phyloP scores from a whole-genome alignment of 2,888 invertebrate genomes.

The Tetragnatha montana region DNA sequence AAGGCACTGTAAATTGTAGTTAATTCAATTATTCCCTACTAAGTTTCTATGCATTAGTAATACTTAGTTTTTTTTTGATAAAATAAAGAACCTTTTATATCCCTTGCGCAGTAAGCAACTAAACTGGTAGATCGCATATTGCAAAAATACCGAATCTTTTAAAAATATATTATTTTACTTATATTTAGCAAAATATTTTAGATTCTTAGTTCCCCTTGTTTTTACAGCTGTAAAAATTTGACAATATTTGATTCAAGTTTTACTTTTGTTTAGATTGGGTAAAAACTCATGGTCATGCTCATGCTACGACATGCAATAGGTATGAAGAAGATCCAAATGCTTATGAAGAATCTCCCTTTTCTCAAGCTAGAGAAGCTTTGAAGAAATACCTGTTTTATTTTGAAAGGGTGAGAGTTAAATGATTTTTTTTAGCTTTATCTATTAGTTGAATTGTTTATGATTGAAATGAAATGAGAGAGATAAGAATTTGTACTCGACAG shows the following conservation, averaged over 20 bases:
- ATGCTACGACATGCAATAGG: slow-evolving; percentile 98
- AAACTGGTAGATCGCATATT: too few species aligned
- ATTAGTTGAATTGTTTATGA: background rate
- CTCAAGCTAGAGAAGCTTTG: slow-evolving; percentile 94
- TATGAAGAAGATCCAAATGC: slow-evolving; percentile 99
- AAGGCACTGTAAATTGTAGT: too few species aligned
- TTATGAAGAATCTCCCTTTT: slow-evolving; percentile 95
- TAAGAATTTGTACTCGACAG: too few species aligned
- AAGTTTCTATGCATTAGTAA: too few species aligned
- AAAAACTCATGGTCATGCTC: slow-evolving; percentile 98
- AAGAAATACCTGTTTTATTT: slow-evolving; percentile 99
- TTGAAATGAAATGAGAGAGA: background rate
- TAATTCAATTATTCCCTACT: too few species aligned
- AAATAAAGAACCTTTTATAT: background rate
- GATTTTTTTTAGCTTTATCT: background rate
- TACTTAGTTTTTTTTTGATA: background rate
- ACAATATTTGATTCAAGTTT: background rate
- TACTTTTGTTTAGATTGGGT: slow-evolving; percentile 84
- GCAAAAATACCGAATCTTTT: too few species aligned
- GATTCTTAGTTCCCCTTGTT: background rate
- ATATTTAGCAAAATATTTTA: background rate
- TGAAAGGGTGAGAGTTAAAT: slow-evolving; percentile 82
- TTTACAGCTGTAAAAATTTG: background rate
- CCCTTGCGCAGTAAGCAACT: too few species aligned
- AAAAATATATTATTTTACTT: too few species aligned